phyloP scores from a whole-genome alignment of 2,797 vertebrate species.

The Pangasius larnaudii region DNA sequence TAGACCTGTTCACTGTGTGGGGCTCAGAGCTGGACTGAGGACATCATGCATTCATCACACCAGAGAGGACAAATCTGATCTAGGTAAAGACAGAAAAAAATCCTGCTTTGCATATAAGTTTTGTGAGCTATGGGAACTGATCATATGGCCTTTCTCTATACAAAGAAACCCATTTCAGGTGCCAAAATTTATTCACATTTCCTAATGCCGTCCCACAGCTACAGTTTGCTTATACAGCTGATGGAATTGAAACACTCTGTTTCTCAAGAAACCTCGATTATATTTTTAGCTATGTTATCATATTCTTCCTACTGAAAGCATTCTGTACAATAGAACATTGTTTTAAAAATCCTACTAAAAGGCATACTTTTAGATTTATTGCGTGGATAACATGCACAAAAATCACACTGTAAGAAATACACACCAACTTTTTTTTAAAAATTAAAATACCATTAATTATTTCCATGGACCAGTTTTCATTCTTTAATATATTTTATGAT shows the following conservation, averaged over 20 bases:
- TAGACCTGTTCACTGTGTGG: conserved; percentile 3
- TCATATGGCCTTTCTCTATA: background rate
- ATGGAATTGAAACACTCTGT: background rate
- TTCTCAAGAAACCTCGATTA: background rate
- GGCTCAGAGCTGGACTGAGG: conserved; percentile 17
- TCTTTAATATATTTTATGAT: background rate
- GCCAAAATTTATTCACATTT: conserved; percentile 7
- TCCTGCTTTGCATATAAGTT: background rate
- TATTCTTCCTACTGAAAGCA: background rate
- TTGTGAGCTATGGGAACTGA: background rate
- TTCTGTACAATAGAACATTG: background rate
- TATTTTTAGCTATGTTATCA: background rate
- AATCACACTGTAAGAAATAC: background rate
- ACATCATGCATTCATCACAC: conserved; percentile 7
- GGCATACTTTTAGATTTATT: background rate
- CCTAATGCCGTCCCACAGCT: background rate
- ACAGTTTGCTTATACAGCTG: background rate
- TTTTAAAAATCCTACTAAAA: background rate
- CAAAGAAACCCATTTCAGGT: background rate
- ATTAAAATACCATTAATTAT: too few relatives aligned
- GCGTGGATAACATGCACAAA: background rate
- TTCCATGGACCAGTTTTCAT: background rate
- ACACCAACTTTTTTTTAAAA: background rate
- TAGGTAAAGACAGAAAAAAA: background rate
- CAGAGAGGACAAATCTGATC: background rate